These are phyloP conservation scores for Chrysocyon brachyurus DNA, from an alignment of 2,797 vertebrate species.

Conservation along the genomic window DNA sequence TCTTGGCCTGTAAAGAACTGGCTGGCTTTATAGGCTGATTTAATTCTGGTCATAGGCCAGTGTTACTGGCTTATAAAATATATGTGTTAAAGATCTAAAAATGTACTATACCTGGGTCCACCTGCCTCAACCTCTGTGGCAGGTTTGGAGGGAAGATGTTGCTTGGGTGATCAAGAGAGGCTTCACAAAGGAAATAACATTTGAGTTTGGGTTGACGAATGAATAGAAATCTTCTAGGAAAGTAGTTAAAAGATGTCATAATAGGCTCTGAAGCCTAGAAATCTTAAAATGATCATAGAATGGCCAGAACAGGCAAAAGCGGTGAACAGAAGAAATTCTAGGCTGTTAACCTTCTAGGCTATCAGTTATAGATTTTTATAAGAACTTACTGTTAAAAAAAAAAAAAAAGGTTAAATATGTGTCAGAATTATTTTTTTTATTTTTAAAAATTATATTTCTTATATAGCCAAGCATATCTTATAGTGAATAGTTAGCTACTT, in stretches of 20 bases:
- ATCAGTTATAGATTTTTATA: not conserved
- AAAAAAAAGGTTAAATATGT: constrained; percentile 13
- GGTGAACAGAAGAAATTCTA: not conserved
- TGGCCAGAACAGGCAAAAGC: not conserved
- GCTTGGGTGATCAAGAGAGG: not conserved
- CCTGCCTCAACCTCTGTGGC: not conserved
- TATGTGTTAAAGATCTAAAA: not conserved
- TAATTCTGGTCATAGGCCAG: constrained; percentile 3
- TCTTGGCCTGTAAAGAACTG: constrained; percentile 6
- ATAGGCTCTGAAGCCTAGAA: not conserved
- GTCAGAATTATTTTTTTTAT: constrained; percentile 52
- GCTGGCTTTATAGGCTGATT: constrained; percentile 36
- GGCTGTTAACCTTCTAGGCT: not conserved
- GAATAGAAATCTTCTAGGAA: not conserved
- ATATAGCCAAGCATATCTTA: not conserved
- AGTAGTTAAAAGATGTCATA: constrained; percentile 39
- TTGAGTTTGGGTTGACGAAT: constrained; percentile 24
- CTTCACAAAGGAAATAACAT: constrained; percentile 18
- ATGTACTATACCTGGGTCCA: not conserved
- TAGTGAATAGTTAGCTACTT: not conserved
- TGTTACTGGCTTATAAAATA: constrained; percentile 13
- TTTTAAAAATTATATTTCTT: constrained; percentile 48
- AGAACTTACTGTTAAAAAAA: constrained; percentile 35
- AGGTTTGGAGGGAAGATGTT: constrained; percentile 7
- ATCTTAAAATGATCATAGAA: not conserved